Conservation (phyloP, 2,113 vertebrate species). For the Carollia perspicillata region DNA sequence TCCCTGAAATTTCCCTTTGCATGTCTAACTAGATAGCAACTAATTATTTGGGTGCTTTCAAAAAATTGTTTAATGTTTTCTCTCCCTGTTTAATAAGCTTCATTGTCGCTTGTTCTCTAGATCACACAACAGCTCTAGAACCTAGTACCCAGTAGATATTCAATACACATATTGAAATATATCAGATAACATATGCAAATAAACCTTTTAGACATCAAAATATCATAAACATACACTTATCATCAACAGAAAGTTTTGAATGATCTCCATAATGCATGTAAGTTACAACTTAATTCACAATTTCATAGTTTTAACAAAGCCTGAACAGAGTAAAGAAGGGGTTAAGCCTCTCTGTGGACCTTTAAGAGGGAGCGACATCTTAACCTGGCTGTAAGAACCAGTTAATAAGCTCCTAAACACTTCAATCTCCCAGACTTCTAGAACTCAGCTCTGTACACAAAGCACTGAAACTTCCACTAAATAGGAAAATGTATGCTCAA, state of each 20-base stretch:
- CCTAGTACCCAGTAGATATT: not conserved
- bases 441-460: not conserved
- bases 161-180: not conserved
- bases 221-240: not conserved
- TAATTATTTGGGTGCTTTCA: not conserved
- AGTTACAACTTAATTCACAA: not conserved
- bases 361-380: not conserved
- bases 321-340: not conserved
- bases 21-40: not conserved
- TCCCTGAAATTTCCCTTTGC: not conserved
- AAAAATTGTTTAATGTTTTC: not conserved
- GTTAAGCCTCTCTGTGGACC: not conserved
- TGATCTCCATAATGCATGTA: not conserved
- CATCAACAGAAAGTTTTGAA: not conserved
- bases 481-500: not conserved
- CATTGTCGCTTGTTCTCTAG: not conserved
- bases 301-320: not conserved
- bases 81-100: not conserved
- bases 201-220: not conserved
- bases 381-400: not conserved
- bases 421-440: not conserved
- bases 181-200: not conserved
- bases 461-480: not conserved
- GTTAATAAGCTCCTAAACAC: not conserved
- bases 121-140: not conserved